Base-by-base conservation (phyloP, 2,888 invertebrate species). In the Anaspis maculata region DNA sequence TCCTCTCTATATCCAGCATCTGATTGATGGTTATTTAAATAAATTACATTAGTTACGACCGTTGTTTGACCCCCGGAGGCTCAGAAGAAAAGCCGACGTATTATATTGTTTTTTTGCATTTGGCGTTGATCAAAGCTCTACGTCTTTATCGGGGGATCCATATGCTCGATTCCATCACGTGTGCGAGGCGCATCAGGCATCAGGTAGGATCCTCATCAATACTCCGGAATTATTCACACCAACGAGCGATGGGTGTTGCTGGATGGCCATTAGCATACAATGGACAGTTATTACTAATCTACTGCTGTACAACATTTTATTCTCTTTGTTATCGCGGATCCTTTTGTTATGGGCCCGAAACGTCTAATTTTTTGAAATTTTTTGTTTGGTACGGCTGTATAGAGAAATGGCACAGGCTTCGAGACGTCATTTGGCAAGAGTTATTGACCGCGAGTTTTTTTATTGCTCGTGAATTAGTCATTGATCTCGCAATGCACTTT, bases 341-440 rank as follows among this genome's bases (percentile, higher is more conserved):
- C 36, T 36, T 31, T 36, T 36, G 36, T 36, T 30, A n/a, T n/a
- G n/a, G n/a, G n/a, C 31, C 36, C 35, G 30, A 35, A 35, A 35
- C 35, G 30, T 27, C 30, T 27, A 35, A 26, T 27, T 35, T 22
- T 13, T 30, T 26, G 30, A 27, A 35, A 35, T 35, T 35, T 35
- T 29, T 30, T 30, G 30, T 35, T n/a, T n/a, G n/a, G n/a, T n/a
- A n/a, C n/a, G n/a, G n/a, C n/a, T n/a, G n/a, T n/a, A n/a, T n/a
- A n/a, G n/a, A n/a, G n/a, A n/a, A n/a, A n/a, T n/a, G n/a, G n/a
- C n/a, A n/a, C n/a, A n/a, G n/a, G n/a, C n/a, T n/a, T n/a, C n/a
- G n/a, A n/a, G n/a, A n/a, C n/a, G n/a, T n/a, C n/a, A n/a, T n/a
- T n/a, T n/a, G n/a, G n/a, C n/a, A n/a, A n/a, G n/a, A n/a, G n/a